These are phyloP conservation scores for Elgaria multicarinata DNA, from an alignment of 2,113 vertebrate genomes.

Conservation along the genomic window DNA sequence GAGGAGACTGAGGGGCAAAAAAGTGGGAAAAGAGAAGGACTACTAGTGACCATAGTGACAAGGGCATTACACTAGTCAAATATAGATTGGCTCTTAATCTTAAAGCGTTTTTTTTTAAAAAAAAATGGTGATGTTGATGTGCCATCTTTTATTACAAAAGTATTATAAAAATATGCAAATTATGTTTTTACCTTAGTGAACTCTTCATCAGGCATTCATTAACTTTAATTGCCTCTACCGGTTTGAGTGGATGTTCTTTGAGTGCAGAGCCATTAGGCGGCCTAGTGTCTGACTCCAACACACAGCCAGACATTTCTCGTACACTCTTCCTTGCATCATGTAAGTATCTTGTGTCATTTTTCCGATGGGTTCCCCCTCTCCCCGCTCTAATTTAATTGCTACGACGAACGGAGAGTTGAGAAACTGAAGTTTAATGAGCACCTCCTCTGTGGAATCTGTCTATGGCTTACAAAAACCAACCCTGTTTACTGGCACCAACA, in stretches of 20 bases:
- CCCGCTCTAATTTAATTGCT: not conserved
- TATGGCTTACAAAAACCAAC: rapidly evolving
- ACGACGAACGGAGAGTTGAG: not conserved
- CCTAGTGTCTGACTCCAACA: no score
- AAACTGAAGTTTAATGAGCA: not conserved
- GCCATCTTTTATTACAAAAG: no score
- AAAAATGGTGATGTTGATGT: no score
- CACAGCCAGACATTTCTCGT: not conserved
- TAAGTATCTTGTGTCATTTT: not conserved
- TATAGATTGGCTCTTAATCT: not conserved
- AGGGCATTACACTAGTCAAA: no score
- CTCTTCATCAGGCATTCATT: not conserved
- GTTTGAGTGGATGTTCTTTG: not conserved
- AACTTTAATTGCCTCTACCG: not conserved
- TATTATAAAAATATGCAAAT: no score
- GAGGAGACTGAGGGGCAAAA: no score
- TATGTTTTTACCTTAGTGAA: no score
- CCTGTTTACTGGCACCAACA: not conserved
- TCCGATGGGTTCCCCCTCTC: rapidly evolving
- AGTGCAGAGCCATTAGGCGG: no score
- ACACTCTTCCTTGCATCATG: not conserved
- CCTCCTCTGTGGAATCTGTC: rapidly evolving
- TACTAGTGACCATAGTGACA: no score
- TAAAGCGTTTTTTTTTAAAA: no score
- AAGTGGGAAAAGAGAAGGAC: no score